phyloP scores from a whole-genome alignment of 1,140 invertebrate genomes.

The Rhagoletis pomonella region DNA sequence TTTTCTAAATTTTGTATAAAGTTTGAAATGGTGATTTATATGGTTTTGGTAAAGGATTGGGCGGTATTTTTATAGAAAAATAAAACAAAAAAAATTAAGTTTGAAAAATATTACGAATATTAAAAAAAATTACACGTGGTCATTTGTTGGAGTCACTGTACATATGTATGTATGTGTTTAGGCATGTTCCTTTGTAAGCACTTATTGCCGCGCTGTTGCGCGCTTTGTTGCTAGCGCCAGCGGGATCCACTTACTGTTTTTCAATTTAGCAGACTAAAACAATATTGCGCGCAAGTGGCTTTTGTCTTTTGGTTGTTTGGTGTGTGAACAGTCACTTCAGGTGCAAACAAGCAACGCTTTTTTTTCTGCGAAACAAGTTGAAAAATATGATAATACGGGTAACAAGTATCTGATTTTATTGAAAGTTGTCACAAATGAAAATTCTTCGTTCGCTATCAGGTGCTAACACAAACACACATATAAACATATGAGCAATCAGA shows the following conservation, averaged over 20 bases:
- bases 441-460: not conserved
- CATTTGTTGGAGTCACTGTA: no score
- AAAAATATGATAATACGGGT: not conserved
- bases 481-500: no score
- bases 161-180: no score
- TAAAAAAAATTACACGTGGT: no score
- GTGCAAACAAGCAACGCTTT: slow-evolving; percentile 4
- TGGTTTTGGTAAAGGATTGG: no score
- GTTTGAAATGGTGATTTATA: no score
- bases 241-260: not conserved
- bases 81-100: no score
- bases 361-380: not conserved
- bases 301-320: not conserved
- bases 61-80: no score
- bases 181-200: no score
- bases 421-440: slow-evolving; percentile 25
- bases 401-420: not conserved
- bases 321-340: not conserved
- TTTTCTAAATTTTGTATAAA: no score
- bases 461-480: no score
- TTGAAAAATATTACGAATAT: no score
- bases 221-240: not conserved
- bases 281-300: not conserved
- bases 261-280: slow-evolving; percentile 1
- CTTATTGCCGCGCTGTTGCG: not conserved